Evolutionary conservation across 2,113 vertebrate species (phyloP), one percentile per base, ranked within the genome.

Genomic region (Cyprinodon tularosa): DNA sequence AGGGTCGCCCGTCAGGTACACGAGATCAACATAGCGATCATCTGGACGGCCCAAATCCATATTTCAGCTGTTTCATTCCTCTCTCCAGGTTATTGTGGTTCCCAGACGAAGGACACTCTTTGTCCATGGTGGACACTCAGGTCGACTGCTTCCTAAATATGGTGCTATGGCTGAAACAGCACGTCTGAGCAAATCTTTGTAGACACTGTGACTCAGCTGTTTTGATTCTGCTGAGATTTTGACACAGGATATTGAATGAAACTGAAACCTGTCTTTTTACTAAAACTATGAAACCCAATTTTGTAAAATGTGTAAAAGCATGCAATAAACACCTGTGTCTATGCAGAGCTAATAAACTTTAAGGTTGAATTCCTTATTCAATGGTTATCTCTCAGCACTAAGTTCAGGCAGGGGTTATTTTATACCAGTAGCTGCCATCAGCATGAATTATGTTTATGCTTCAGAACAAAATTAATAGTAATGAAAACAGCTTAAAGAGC

Each of bases 31-130:
- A n/a, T 10, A 45, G 22, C 14, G n/a, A 48, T 7, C 47, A 61
- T 11, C 8, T 22, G 9, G 50, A 7, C n/a, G 50, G 50, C 50
- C 6, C 50, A 57, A 14, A 20, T 6, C 48, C 20, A 9, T 57
- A 57, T 20, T 57, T 57, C 17, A 9, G 7, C 50, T 7, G 7
- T 73, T 9, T 63, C 4, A 2, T 74, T 37, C 76, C 36, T 87
- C 67, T 70, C 14, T 67, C 4, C 85, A 96, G 96, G 80, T 71
- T 97, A 84, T 81, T 96, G 82, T 96, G 96, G 95, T 96, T 95
- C 87, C 92, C 92, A 0, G 94, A 93, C 1, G 94, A 96, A 3
- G 93, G 95, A 72, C 96, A 96, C 0, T 91, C 94, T 0, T 83
- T 96, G 78, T 84, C 94, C 0, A 84, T 94, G 4, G 91, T 94